Conservation (phyloP, 2,113 vertebrate genomes). For the Kryptolebias marmoratus region DNA sequence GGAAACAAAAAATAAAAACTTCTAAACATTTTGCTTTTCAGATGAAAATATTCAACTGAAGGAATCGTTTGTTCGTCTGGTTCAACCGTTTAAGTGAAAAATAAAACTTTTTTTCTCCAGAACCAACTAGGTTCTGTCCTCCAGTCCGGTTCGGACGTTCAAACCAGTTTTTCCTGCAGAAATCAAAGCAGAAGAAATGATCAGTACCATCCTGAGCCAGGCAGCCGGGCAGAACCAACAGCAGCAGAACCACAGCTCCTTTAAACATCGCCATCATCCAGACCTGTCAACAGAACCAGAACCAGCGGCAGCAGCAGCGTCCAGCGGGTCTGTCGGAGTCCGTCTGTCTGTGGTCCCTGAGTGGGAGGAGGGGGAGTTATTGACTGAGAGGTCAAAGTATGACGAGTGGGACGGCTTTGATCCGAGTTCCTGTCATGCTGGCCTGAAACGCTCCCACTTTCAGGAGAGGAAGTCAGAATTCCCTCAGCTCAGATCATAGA, state of each 20-base stretch:
- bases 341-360: background rate
- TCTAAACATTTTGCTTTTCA: no score
- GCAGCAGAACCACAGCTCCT: slow-evolving; percentile 46
- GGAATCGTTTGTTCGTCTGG: no score
- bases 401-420: slow-evolving; percentile 26
- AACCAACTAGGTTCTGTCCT: no score
- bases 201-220: slow-evolving; percentile 47
- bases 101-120: no score
- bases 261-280: slow-evolving; percentile 45
- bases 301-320: slow-evolving; percentile 15
- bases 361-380: slow-evolving; percentile 22
- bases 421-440: slow-evolving; percentile 22
- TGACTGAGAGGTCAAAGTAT: slow-evolving; percentile 64
- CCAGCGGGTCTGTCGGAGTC: background rate
- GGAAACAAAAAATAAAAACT: no score
- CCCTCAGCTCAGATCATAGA: no score
- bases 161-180: no score
- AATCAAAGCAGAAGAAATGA: background rate
- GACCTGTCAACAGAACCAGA: slow-evolving; percentile 28
- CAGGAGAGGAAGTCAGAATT: background rate
- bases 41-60: no score
- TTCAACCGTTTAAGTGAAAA: no score
- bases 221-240: slow-evolving; percentile 55
- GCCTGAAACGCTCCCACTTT: background rate
- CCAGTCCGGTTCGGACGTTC: no score